Conservation (phyloP, 1,140 invertebrate species). For the Drosophila subpulchrella region DNA sequence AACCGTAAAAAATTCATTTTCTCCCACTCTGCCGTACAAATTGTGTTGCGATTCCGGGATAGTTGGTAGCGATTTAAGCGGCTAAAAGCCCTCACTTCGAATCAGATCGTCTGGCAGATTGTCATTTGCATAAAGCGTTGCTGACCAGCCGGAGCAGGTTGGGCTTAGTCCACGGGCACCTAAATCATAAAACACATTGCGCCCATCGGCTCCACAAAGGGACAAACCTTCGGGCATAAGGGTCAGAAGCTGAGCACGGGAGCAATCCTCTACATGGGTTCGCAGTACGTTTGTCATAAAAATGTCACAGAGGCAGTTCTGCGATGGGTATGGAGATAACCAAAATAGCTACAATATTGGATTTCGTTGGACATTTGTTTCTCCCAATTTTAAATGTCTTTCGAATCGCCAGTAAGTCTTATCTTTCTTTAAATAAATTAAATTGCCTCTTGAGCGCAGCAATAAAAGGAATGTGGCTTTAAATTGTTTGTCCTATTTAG, state of each 20-base stretch:
- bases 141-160: slow-evolving; percentile 8
- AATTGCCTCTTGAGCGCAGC: neutral
- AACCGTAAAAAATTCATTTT: slow-evolving; percentile 33
- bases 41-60: slow-evolving; percentile 10
- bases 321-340: slow-evolving; percentile 52
- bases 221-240: neutral
- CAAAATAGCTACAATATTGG: slow-evolving; percentile 21
- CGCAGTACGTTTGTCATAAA: slow-evolving; percentile 60
- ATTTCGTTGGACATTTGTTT: slow-evolving; percentile 12
- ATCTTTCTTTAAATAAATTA: slow-evolving; percentile 15
- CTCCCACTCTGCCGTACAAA: neutral
- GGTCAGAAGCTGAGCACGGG: neutral
- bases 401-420: slow-evolving; percentile 21
- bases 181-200: slow-evolving; percentile 75
- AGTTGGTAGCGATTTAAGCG: slow-evolving; percentile 12
- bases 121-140: slow-evolving; percentile 70
- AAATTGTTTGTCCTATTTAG: too few species aligned
- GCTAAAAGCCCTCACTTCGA: slow-evolving; percentile 33
- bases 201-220: slow-evolving; percentile 46
- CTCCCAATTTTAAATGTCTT: slow-evolving; percentile 25
- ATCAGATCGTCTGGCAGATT: slow-evolving; percentile 27
- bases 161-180: slow-evolving; percentile 40
- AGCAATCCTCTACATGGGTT: slow-evolving; percentile 25
- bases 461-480: too few species aligned
- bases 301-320: slow-evolving; percentile 67